Conservation (phyloP, 2,113 vertebrate species). For the Mus pahari region DNA sequence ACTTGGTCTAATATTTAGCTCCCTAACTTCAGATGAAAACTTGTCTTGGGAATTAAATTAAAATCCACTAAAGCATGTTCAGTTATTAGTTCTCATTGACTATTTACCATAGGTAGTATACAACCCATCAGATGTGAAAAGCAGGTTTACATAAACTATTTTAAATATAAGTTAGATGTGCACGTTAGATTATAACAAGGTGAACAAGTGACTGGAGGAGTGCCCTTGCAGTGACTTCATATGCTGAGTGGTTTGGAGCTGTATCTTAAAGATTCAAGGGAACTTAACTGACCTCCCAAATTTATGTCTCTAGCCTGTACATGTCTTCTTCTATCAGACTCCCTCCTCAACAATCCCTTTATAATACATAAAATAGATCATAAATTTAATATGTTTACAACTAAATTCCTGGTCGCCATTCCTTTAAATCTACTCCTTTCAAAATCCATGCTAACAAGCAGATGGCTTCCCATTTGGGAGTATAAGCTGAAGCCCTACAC, state of each 20-base stretch:
- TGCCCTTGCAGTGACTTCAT: background rate
- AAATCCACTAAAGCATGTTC: background rate
- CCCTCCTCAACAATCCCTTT: background rate
- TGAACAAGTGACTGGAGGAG: background rate
- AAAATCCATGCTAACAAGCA: background rate
- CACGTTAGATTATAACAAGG: background rate
- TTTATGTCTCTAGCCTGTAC: background rate
- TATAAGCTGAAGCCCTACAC: background rate
- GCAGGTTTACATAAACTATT: background rate
- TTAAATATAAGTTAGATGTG: background rate
- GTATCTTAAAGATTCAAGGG: background rate
- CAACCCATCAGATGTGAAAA: background rate
- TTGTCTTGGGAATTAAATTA: background rate
- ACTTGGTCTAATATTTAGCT: background rate
- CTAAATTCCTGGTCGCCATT: conserved; percentile 20
- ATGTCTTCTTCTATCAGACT: conserved; percentile 16
- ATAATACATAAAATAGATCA: background rate
- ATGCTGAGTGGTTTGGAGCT: background rate
- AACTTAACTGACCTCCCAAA: background rate
- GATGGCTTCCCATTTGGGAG: background rate
- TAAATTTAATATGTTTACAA: conserved; percentile 5
- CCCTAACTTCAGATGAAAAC: background rate
- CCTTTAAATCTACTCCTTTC: background rate
- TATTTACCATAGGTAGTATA: background rate
- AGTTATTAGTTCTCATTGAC: background rate